Percentiles rank a stretch among this genome's conserved stretches.
Evolutionary conservation across 1,140 invertebrate species (phyloP).

Genomic region (Papilio xuthus): DNA sequence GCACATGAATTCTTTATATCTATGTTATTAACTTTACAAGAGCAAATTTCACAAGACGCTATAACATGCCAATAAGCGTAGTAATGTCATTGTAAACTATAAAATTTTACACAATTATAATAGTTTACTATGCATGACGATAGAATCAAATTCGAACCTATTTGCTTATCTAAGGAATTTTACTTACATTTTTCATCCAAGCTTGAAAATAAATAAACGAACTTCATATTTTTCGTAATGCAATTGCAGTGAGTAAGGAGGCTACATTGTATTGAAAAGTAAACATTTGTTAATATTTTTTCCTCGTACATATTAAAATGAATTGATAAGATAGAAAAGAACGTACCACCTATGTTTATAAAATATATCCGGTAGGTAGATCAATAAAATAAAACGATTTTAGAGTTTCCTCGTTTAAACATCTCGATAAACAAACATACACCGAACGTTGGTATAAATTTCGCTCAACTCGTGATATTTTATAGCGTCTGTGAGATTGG

Average conservation of each 20-base stretch:
- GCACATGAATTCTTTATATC: slow-evolving; percentile 60
- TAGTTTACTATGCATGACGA: too few relatives aligned
- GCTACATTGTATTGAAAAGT: background rate
- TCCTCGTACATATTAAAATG: background rate
- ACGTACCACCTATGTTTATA: background rate
- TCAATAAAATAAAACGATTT: slow-evolving; percentile 1
- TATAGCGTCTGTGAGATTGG: slow-evolving; percentile 6
- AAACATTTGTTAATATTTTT: background rate
- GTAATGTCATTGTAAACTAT: background rate
- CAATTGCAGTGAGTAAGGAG: too few relatives aligned
- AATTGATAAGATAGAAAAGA: background rate
- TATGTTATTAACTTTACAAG: slow-evolving; percentile 13
- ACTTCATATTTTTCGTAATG: too few relatives aligned
- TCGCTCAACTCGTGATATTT: slow-evolving; percentile 9
- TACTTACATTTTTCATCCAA: background rate
- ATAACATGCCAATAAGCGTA: background rate
- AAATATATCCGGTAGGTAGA: background rate
- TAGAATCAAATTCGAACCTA: background rate
- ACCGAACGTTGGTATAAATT: slow-evolving; percentile 20
- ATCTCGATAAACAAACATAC: slow-evolving; percentile 13
- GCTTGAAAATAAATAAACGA: background rate
- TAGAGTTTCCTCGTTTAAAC: background rate
- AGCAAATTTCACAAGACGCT: background rate
- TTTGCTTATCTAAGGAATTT: background rate
- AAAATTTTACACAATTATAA: too few relatives aligned